Evolutionary conservation across 2,797 vertebrate species (phyloP).

Genomic region (Anas bernieri): DNA sequence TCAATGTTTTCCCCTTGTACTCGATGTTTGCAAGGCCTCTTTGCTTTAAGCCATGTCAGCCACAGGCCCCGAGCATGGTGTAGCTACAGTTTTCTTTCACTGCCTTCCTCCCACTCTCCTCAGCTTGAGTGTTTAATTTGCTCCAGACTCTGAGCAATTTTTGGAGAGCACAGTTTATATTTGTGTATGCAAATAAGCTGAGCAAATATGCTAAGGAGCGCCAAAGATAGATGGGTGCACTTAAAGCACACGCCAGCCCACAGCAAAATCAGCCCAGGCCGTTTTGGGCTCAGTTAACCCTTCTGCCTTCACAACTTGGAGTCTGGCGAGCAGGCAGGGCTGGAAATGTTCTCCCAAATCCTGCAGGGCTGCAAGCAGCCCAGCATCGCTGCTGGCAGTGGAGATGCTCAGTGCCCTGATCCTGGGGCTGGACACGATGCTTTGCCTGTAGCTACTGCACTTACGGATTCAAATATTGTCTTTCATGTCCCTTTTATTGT

Average conservation of each 20-base stretch:
- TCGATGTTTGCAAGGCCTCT: constrained; percentile 6
- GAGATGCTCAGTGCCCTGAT: background rate
- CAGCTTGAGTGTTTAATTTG: constrained; percentile 56
- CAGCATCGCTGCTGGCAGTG: fast-evolving
- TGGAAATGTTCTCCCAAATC: background rate
- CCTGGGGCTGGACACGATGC: background rate
- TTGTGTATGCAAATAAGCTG: constrained; percentile 60
- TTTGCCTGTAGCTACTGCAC: fast-evolving
- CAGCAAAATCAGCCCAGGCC: constrained; percentile 19
- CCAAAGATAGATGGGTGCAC: constrained; percentile 59
- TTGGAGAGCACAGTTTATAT: constrained; percentile 54
- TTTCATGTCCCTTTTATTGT: background rate
- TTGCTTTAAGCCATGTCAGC: background rate
- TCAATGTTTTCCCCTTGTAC: background rate
- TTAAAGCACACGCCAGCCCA: constrained; percentile 25
- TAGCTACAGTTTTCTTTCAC: background rate
- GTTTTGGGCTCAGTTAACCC: background rate
- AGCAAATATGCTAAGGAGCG: constrained; percentile 58
- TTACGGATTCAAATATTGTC: background rate
- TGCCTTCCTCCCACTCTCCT: background rate
- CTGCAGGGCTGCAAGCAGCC: fast-evolving
- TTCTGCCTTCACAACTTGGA: background rate
- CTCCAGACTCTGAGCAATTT: constrained; percentile 64
- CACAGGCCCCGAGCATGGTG: background rate
- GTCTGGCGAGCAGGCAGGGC: background rate